These are phyloP conservation scores for Drosophila melanosoma DNA, from an alignment of 2,888 invertebrate genomes.

Conservation along the genomic window DNA sequence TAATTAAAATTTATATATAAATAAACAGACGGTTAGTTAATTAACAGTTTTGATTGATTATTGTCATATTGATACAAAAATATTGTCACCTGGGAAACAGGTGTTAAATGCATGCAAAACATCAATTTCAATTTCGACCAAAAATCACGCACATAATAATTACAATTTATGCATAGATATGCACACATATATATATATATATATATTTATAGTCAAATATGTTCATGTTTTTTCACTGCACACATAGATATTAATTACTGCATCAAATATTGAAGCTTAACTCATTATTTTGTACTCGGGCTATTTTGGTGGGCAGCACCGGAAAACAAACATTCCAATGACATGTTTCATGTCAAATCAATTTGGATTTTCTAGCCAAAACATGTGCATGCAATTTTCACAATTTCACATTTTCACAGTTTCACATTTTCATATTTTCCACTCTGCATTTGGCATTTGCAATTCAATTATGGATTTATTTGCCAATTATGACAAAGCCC, in stretches of 20 bases:
- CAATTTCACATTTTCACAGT: constrained; percentile 11
- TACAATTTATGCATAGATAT: constrained; percentile 51
- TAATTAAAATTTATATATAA: constrained; percentile 66
- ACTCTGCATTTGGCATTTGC: constrained; percentile 33
- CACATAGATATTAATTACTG: constrained; percentile 59
- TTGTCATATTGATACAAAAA: constrained; percentile 54
- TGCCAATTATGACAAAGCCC: constrained; percentile 34
- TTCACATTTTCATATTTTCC: constrained; percentile 18
- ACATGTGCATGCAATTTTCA: background rate
- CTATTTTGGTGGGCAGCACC: background rate
- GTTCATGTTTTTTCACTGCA: background rate
- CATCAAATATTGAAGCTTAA: constrained; percentile 54
- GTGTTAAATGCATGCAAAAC: background rate
- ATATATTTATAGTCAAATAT: background rate
- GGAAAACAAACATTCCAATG: background rate
- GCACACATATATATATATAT: background rate
- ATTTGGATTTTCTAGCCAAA: constrained; percentile 15
- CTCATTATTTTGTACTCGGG: constrained; percentile 51
- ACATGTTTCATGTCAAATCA: constrained; percentile 9
- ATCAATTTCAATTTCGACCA: constrained; percentile 46
- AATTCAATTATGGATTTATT: constrained; percentile 63
- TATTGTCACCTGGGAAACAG: constrained; percentile 11
- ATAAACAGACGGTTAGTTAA: constrained; percentile 66
- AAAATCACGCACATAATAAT: constrained; percentile 75
- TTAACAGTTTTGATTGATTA: constrained; percentile 75